Percentiles rank a stretch among this genome's conserved stretches.
Conservation (phyloP, 2,888 invertebrate genomes). For the Myopa tessellatipennis region DNA sequence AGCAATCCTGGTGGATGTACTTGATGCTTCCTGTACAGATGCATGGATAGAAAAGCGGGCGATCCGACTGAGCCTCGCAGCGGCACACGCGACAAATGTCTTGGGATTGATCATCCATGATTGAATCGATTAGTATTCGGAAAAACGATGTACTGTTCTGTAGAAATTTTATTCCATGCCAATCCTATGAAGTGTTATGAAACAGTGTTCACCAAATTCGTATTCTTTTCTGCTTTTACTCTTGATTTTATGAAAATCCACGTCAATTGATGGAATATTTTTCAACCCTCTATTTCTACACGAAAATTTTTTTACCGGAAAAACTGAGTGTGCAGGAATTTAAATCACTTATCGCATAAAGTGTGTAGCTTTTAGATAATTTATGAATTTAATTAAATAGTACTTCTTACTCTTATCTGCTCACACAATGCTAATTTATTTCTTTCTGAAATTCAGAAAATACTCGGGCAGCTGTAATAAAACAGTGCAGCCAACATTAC, state of each 20-base stretch:
- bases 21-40: conserved; percentile 99
- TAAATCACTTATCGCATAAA: no score
- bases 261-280: conserved; percentile 36
- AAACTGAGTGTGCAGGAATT: no score
- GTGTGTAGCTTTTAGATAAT: background rate
- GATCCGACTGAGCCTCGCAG: conserved; percentile 90
- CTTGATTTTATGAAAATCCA: conserved; percentile 23
- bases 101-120: conserved; percentile 67
- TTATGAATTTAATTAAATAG: background rate
- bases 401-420: background rate
- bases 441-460: conserved; percentile 32
- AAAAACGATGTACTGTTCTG: no score
- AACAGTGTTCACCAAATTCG: background rate
- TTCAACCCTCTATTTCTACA: background rate
- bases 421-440: no score
- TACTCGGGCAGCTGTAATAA: conserved; percentile 41
- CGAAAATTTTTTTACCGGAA: no score
- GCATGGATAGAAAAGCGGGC: conserved; percentile 97
- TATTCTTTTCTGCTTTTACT: background rate
- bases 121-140: background rate
- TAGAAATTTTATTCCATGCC: conserved; percentile 37
- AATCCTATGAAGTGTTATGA: background rate
- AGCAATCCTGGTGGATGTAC: conserved; percentile 98
- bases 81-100: conserved; percentile 98
- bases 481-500: conserved; percentile 37